Evolutionary conservation across 2,888 invertebrate species (phyloP).

Genomic region (Synergus itoensis): DNA sequence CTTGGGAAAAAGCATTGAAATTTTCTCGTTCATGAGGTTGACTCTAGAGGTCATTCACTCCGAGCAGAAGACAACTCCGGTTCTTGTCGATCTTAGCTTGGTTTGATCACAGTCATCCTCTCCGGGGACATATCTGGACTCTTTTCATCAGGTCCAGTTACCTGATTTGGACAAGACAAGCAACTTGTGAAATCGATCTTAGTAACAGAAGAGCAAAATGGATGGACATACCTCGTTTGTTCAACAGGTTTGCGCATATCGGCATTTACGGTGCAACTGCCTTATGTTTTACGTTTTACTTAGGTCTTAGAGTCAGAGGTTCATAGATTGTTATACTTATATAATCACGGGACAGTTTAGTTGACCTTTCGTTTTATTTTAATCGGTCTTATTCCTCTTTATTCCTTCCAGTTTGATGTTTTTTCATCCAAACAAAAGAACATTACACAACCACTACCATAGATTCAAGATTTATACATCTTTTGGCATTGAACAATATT

Average conservation of each 20-base stretch:
- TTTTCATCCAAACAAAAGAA: no score
- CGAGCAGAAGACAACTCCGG: constrained; percentile 53
- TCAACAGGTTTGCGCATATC: constrained; percentile 18
- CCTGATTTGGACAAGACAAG: constrained; percentile 71
- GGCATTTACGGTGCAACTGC: constrained; percentile 4
- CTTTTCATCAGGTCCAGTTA: constrained; percentile 71
- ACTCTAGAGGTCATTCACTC: constrained; percentile 72
- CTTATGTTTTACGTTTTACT: background rate
- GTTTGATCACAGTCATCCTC: constrained; percentile 61
- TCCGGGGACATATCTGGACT: constrained; percentile 73
- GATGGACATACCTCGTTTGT: constrained; percentile 66
- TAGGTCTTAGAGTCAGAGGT: background rate
- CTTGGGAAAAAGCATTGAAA: constrained; percentile 63
- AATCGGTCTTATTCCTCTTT: no score
- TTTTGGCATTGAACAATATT: background rate
- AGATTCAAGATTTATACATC: background rate
- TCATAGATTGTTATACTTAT: constrained; percentile 12
- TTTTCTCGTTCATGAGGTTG: constrained; percentile 72
- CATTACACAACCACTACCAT: no score
- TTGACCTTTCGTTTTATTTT: no score
- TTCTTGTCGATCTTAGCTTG: constrained; percentile 66
- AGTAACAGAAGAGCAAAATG: constrained; percentile 52
- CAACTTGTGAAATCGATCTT: constrained; percentile 51
- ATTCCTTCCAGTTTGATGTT: no score
- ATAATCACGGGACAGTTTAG: no score